A percentile compares a stretch with the other conserved stretches of the same genome.
phyloP scores from a whole-genome alignment of 1,140 invertebrate genomes.

The Aphaenogaster ashmeadi region DNA sequence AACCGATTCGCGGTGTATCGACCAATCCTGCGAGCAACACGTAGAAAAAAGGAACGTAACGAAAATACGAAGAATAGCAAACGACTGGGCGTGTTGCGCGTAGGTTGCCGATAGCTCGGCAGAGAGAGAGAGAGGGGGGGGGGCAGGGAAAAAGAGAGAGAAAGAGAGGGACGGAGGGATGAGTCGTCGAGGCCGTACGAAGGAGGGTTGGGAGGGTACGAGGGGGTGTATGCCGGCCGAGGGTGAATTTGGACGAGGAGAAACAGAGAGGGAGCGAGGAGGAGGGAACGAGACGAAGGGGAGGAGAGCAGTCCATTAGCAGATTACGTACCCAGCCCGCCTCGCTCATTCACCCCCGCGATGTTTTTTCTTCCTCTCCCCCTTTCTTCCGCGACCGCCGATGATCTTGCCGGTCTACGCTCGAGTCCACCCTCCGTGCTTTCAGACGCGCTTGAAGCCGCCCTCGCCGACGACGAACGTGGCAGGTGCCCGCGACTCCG shows the following conservation, averaged over 20 bases:
- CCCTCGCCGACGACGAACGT: constrained; percentile 45
- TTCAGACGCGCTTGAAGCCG: constrained; percentile 48
- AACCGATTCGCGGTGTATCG: constrained; percentile 54
- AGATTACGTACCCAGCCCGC: constrained; percentile 84
- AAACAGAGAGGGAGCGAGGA: constrained; percentile 74
- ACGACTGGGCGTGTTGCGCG: constrained; percentile 60
- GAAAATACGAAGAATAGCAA: constrained; percentile 63
- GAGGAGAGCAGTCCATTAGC: constrained; percentile 83
- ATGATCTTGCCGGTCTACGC: constrained; percentile 62
- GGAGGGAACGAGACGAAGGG: constrained; percentile 75
- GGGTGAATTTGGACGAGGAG: constrained; percentile 78
- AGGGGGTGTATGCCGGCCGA: constrained; percentile 56
- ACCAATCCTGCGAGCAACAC: constrained; percentile 53
- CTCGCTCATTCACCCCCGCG: constrained; percentile 81
- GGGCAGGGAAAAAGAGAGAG: not conserved
- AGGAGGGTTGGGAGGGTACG: constrained; percentile 70
- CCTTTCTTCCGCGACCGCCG: constrained; percentile 74
- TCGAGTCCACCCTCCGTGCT: constrained; percentile 55
- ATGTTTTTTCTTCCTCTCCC: constrained; percentile 77
- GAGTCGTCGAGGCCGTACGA: constrained; percentile 68
- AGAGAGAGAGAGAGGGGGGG: constrained; percentile 43
- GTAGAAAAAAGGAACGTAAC: constrained; percentile 48
- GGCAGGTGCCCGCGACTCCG: constrained; percentile 61
- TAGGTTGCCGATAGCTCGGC: constrained; percentile 54
- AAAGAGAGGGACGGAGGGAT: constrained; percentile 38